phyloP scores from a whole-genome alignment of 2,888 invertebrate genomes.

The Unio delphinus region DNA sequence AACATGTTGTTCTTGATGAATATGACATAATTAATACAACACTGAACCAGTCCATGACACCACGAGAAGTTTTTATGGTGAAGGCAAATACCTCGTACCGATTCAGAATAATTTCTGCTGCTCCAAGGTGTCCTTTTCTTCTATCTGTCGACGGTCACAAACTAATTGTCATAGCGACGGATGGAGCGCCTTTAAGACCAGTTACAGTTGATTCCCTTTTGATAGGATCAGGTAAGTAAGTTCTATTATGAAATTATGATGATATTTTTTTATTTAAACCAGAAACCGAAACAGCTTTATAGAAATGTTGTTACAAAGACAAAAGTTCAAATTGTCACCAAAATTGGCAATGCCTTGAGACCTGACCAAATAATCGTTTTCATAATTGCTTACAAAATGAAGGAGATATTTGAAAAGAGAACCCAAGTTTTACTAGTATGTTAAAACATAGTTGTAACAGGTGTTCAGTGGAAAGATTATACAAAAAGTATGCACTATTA shows the following conservation, averaged over 20 bases:
- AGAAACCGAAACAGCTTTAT: not conserved
- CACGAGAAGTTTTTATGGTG: constrained; percentile 44
- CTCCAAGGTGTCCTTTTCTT: constrained; percentile 37
- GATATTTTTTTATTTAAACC: not conserved
- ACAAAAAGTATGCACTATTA: no score
- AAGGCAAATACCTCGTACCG: constrained; percentile 34
- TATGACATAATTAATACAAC: constrained; percentile 8
- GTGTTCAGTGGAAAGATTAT: no score
- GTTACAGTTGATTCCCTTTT: constrained; percentile 33
- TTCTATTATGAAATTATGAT: not conserved
- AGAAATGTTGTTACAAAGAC: not conserved
- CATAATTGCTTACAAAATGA: no score
- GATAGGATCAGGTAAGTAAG: constrained; percentile 27
- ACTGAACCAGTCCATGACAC: constrained; percentile 30
- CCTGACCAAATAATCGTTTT: no score
- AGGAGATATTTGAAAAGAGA: no score
- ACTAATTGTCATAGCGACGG: constrained; percentile 41
- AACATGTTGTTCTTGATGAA: constrained; percentile 13
- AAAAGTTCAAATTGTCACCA: not conserved
- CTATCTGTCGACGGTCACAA: constrained; percentile 44
- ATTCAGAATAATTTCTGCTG: constrained; percentile 48
- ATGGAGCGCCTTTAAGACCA: constrained; percentile 40
- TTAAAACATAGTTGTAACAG: no score
- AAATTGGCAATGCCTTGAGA: no score
- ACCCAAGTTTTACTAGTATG: no score